phyloP scores from a whole-genome alignment of 2,797 vertebrate genomes.

The Cirrhinus mrigala region DNA sequence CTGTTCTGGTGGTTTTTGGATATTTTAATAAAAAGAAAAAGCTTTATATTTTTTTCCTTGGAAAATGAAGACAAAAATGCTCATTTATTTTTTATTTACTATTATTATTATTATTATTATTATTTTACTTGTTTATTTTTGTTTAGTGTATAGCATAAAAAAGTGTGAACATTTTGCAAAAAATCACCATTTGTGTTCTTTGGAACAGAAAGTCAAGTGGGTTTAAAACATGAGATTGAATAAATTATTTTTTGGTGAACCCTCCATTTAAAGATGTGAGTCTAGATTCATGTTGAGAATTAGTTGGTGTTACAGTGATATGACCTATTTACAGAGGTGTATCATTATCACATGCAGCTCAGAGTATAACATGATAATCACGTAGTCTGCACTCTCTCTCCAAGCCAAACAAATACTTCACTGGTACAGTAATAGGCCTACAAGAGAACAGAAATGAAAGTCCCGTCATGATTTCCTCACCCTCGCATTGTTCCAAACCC shows the following conservation, averaged over 20 bases:
- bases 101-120: too few relatives aligned
- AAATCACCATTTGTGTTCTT: neutral
- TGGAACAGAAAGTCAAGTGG: neutral
- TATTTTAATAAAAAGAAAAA: too few relatives aligned
- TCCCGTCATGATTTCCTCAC: neutral
- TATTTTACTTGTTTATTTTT: neutral
- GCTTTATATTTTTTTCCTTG: too few relatives aligned
- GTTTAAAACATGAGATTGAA: constrained; percentile 2
- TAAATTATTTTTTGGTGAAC: neutral
- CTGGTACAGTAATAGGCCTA: constrained; percentile 19
- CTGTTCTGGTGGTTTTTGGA: too few relatives aligned
- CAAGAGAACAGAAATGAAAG: neutral
- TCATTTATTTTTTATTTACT: neutral
- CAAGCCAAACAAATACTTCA: constrained; percentile 47
- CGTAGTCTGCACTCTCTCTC: neutral
- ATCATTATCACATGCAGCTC: constrained; percentile 30
- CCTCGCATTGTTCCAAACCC: neutral
- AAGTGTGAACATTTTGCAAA: neutral
- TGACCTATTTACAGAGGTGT: neutral
- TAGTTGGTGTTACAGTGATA: neutral
- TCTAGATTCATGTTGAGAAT: neutral
- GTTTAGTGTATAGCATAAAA: neutral
- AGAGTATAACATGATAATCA: constrained; percentile 21
- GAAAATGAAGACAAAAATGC: neutral
- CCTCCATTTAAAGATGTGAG: neutral